Conservation (phyloP, 2,113 vertebrate genomes). For the Cygnus buccinator region DNA sequence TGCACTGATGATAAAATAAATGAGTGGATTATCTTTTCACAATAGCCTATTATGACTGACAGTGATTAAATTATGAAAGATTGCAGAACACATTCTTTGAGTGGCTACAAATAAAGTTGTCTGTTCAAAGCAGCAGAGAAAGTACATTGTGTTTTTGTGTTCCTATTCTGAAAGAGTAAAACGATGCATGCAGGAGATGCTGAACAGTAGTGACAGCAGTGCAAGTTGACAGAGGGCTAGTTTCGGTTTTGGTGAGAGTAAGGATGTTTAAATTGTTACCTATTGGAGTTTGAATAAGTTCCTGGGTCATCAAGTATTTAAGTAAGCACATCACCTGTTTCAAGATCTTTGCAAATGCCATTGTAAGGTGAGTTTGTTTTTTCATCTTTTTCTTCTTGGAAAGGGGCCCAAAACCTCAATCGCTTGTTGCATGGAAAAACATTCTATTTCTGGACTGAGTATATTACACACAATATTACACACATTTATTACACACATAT, state of each 20-base stretch:
- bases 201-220: neutral
- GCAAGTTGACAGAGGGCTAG: neutral
- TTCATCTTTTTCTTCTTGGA: neutral
- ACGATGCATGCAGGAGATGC: neutral
- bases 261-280: neutral
- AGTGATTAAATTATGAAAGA: conserved; percentile 64
- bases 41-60: conserved; percentile 61
- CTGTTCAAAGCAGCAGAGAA: conserved; percentile 38
- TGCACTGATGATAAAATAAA: conserved; percentile 66
- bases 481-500: neutral
- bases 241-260: neutral
- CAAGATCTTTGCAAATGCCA: neutral
- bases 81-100: conserved; percentile 39
- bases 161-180: neutral
- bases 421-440: neutral
- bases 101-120: conserved; percentile 1
- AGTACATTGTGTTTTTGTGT: conserved; percentile 27
- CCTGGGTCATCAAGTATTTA: neutral
- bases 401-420: neutral
- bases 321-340: neutral
- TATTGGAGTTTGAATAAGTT: neutral
- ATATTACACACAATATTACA: neutral
- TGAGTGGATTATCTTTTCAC: conserved; percentile 69
- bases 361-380: neutral
- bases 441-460: neutral